Base-by-base conservation (phyloP, 2,113 vertebrate genomes). In the Thamnaconus septentrionalis region DNA sequence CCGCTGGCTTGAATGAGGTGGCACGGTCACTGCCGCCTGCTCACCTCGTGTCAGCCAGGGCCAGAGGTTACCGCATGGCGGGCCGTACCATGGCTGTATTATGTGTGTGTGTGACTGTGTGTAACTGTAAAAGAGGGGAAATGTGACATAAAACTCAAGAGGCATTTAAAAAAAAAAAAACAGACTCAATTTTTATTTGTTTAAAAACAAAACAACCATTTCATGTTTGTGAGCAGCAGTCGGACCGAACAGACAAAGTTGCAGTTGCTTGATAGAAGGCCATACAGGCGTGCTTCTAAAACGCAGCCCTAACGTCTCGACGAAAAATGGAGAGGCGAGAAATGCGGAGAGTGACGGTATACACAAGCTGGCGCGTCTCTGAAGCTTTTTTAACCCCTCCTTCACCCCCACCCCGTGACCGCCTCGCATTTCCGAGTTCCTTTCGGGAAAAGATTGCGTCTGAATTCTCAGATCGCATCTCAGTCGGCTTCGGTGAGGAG, bases 1-100 rank as follows among this genome's bases (percentile, higher is more conserved):
- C 87, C 87, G 72, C 18, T 31, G 18, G 62, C 64, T 54, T 90
- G 89, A 94, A 93, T 90, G 89, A 91, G 92, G 90, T 85, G 87
- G 88, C 85, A 75, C 5, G 59, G 73, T 61, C 39, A 69, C 76
- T 73, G 82, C 71, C 79, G 79, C 71, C 91, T 78, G 83, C 88
- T 93, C 91, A 90, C 85, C 87, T 90, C 82, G 91, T 77, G 83
- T 61, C 71, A 62, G 81, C 61, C 69, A 41, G 75, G 81, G 75
- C 74, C 62, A 68, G 50, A 73, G 78, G 57, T 78, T 80, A 54
- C 66, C 50, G 47, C 81, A 80, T 79, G 18, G 18, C 18, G 18
- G 18, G 18, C 18, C 2, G 2, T 31, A 31, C 18, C 18, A 31
- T 2, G 18, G 18, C 18, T 31, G 1, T 31, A 31, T 31, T 31